A percentile compares a stretch with the other conserved stretches of the same genome.
Evolutionary conservation across 2,113 vertebrate species (phyloP).

Genomic region (Phoenicopterus ruber): DNA sequence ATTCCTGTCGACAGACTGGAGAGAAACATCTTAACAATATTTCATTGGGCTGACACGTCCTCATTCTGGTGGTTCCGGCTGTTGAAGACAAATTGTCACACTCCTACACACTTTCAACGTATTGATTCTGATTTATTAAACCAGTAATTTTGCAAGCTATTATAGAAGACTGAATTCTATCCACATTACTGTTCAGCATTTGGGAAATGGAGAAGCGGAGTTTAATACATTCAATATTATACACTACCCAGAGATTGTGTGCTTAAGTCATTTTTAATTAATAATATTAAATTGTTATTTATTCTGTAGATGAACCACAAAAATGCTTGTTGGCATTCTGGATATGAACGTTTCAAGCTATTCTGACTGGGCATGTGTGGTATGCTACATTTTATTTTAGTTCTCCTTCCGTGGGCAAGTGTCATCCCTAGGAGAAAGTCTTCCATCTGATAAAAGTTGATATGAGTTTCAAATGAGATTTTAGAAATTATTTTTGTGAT

Average conservation of each 20-base stretch:
- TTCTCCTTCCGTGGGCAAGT: not conserved
- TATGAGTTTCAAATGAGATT: slow-evolving; percentile 18
- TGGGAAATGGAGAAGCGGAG: not conserved
- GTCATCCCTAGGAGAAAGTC: not conserved
- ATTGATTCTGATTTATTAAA: slow-evolving; percentile 6
- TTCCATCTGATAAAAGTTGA: not conserved
- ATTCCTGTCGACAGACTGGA: not conserved
- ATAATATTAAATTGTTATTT: not conserved
- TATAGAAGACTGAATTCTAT: not conserved
- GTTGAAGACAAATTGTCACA: slow-evolving; percentile 2
- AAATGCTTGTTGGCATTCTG: not conserved
- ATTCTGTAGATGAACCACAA: not conserved
- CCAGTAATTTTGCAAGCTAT: not conserved
- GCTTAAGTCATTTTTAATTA: not conserved
- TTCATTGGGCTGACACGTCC: not conserved
- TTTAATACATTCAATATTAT: not conserved
- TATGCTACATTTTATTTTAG: not conserved
- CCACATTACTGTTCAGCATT: not conserved
- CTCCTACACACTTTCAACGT: not conserved
- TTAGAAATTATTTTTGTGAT: not conserved
- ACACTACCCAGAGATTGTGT: not conserved
- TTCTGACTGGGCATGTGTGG: not conserved
- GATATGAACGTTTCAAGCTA: not conserved
- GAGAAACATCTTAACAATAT: not conserved
- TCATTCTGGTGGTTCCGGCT: not conserved